Percentiles rank a stretch among this genome's conserved stretches.
Evolutionary conservation across 2,888 invertebrate species (phyloP).

Genomic region (Agrochola circellaris): DNA sequence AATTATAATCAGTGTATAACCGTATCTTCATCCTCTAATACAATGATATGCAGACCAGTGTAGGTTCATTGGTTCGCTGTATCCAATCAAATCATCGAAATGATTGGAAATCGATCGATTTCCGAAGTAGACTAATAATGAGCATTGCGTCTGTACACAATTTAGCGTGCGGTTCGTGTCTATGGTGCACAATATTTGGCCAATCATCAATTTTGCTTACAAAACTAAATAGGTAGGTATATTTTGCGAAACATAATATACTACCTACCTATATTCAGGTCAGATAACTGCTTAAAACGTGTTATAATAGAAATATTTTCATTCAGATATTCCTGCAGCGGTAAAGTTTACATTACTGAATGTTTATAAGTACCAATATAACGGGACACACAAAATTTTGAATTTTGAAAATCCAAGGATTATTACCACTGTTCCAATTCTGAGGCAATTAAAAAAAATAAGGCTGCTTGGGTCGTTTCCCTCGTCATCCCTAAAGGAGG

Average conservation of each 20-base stretch:
- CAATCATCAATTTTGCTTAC: neutral
- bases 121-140: constrained; percentile 7
- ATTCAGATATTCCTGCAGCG: neutral
- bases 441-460: constrained; percentile 54
- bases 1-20: neutral
- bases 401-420: constrained; percentile 15
- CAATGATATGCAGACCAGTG: neutral
- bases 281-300: neutral
- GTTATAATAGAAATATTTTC: neutral
- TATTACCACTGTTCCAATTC: constrained; percentile 33
- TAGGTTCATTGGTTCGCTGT: neutral
- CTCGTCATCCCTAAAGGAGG: constrained; percentile 59
- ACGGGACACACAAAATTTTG: constrained; percentile 3
- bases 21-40: neutral
- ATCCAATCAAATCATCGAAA: constrained; percentile 21
- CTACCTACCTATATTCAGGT: too few relatives aligned
- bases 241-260: neutral
- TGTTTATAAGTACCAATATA: neutral
- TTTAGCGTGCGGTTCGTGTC: constrained; percentile 4
- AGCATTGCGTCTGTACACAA: constrained; percentile 1
- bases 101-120: constrained; percentile 28
- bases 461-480: constrained; percentile 48
- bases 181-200: neutral
- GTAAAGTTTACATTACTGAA: neutral
- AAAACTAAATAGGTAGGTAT: neutral